Evolutionary conservation across 2,888 invertebrate genomes (phyloP).

Genomic region (Muschampia plurimacula): DNA sequence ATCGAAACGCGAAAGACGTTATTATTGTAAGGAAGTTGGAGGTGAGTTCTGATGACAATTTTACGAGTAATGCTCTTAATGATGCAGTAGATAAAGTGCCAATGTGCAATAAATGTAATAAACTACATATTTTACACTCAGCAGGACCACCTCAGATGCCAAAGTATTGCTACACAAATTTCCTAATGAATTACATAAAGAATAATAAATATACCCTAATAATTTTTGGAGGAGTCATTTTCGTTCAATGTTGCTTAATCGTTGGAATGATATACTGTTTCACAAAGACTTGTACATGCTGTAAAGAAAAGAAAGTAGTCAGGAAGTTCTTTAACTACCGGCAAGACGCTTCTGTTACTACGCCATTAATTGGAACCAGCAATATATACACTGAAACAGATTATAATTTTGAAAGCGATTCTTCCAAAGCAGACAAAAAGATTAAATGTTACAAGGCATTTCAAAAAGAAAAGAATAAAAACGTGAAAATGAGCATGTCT

Average conservation of each 20-base stretch:
- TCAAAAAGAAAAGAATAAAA: conserved; percentile 60
- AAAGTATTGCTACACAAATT: conserved; percentile 32
- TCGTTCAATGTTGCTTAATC: conserved; percentile 66
- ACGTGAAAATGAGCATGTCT: conserved; percentile 64
- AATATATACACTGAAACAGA: conserved; percentile 70
- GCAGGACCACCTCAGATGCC: background rate
- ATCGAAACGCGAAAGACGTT: conserved; percentile 58
- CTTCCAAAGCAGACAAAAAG: conserved; percentile 64
- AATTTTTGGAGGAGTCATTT: conserved; percentile 54
- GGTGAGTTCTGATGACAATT: conserved; percentile 39
- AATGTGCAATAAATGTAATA: conserved; percentile 31
- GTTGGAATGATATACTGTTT: conserved; percentile 61
- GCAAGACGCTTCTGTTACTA: conserved; percentile 72
- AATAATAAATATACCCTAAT: conserved; percentile 56
- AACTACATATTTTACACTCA: conserved; percentile 26
- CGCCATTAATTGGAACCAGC: conserved; percentile 71
- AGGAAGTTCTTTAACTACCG: conserved; percentile 67
- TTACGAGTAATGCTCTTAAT: conserved; percentile 30
- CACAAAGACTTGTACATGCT: conserved; percentile 52
- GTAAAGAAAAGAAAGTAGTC: conserved; percentile 55
- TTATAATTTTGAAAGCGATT: conserved; percentile 64
- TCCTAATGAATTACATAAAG: conserved; percentile 42
- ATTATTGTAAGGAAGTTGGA: conserved; percentile 54
- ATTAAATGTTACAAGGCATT: conserved; percentile 75
- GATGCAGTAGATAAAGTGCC: conserved; percentile 30